Percentiles rank a stretch among this genome's conserved stretches.
Conservation (phyloP, 2,797 vertebrate species). For the Tapera naevia region DNA sequence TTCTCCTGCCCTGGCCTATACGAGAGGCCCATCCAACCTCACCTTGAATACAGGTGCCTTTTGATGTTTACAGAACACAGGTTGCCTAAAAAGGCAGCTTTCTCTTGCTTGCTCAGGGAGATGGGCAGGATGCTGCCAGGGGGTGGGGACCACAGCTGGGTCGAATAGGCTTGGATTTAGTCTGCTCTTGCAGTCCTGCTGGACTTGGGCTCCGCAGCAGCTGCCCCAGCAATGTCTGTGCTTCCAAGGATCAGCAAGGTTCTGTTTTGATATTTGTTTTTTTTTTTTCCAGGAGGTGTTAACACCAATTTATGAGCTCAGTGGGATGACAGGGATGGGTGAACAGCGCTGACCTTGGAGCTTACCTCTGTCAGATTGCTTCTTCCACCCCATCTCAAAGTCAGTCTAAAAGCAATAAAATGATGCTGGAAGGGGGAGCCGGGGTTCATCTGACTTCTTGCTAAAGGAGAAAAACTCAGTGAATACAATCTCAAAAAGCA, state of each 20-base stretch:
- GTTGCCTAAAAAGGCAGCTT: not conserved
- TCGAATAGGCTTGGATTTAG: not conserved
- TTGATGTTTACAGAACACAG: not conserved
- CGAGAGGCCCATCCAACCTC: too few species aligned
- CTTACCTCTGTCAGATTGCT: not conserved
- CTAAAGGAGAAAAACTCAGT: not conserved
- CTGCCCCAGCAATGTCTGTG: not conserved
- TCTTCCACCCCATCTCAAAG: not conserved
- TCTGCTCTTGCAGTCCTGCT: not conserved
- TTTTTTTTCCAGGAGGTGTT: conserved; percentile 30
- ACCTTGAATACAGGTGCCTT: too few species aligned
- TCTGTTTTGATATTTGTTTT: not conserved
- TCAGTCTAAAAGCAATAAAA: not conserved
- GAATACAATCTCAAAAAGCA: not conserved
- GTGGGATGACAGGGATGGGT: not conserved
- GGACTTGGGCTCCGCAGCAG: not conserved
- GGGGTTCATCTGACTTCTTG: not conserved
- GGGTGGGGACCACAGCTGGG: not conserved
- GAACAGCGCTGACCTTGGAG: not conserved
- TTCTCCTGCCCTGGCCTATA: too few species aligned
- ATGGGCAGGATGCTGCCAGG: not conserved
- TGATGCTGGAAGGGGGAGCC: not conserved
- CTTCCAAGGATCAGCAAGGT: not conserved
- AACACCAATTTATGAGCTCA: conserved; percentile 42
- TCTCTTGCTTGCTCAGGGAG: not conserved